Conservation (phyloP, 2,888 invertebrate genomes). For the Phlogophora meticulosa region DNA sequence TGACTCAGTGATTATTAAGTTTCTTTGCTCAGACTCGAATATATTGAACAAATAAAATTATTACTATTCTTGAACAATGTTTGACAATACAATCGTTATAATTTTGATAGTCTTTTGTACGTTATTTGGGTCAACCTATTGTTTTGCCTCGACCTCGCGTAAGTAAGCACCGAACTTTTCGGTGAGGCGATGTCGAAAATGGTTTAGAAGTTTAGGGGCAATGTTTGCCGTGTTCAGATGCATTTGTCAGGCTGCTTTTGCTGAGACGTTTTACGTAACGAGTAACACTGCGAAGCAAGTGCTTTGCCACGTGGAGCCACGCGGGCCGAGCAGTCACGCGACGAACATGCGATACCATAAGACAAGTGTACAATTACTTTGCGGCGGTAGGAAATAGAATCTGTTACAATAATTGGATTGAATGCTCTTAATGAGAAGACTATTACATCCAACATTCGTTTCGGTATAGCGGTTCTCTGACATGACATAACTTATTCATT, state of each 20-base stretch:
- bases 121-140: conserved; percentile 72
- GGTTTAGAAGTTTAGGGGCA: conserved; percentile 26
- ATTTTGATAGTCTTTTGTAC: conserved; percentile 66
- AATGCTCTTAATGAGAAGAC: conserved; percentile 23
- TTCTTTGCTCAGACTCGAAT: conserved; percentile 36
- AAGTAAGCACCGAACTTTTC: conserved; percentile 56
- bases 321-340: conserved; percentile 65
- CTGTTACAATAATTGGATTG: conserved; percentile 46
- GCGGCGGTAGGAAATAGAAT: conserved; percentile 56
- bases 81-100: conserved; percentile 57
- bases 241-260: conserved; percentile 62
- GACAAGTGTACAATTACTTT: conserved; percentile 68
- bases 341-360: conserved; percentile 67
- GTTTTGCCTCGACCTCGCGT: conserved; percentile 67
- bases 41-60: conserved; percentile 54
- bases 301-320: conserved; percentile 77
- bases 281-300: conserved; percentile 74
- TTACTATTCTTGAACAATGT: conserved; percentile 46
- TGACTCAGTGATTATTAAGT: conserved; percentile 60
- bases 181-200: conserved; percentile 47
- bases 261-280: conserved; percentile 75
- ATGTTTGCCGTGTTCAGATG: conserved; percentile 18
- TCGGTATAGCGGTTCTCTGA: conserved; percentile 27
- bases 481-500: conserved; percentile 38
- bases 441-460: conserved; percentile 38